Conservation (phyloP, 2,797 vertebrate genomes). For the Notamacropus eugenii region DNA sequence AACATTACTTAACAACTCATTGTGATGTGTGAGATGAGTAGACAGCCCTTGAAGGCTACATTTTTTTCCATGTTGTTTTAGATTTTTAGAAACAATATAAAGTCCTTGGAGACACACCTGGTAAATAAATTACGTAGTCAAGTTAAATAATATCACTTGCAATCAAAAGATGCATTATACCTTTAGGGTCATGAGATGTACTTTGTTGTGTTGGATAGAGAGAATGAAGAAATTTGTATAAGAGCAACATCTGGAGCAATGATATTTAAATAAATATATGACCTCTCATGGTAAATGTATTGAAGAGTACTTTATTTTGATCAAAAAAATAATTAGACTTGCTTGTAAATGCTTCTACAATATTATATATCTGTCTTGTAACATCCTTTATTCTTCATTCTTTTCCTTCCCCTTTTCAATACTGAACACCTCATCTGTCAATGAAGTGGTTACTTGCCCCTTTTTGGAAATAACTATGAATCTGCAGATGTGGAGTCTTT, state of each 20-base stretch:
- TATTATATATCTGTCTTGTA: neutral
- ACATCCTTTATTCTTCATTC: neutral
- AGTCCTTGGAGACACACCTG: neutral
- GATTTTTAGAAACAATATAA: neutral
- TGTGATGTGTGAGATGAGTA: neutral
- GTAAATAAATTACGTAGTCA: neutral
- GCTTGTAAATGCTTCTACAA: neutral
- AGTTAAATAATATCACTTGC: neutral
- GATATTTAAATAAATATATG: neutral
- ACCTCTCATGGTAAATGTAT: neutral
- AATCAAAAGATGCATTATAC: neutral
- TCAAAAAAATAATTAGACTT: neutral
- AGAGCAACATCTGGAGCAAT: neutral
- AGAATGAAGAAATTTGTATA: neutral
- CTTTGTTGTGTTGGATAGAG: neutral
- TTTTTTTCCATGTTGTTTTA: neutral
- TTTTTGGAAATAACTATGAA: constrained; percentile 1
- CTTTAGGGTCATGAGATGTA: neutral
- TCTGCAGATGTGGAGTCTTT: constrained; percentile 25
- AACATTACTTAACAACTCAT: neutral
- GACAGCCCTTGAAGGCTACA: neutral
- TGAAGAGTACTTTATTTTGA: neutral
- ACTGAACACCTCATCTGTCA: neutral
- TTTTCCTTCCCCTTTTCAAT: neutral
- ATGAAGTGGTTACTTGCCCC: neutral